These are phyloP conservation scores for Drosophila micromelanica DNA, from an alignment of 1,140 invertebrate species.

Conservation along the genomic window DNA sequence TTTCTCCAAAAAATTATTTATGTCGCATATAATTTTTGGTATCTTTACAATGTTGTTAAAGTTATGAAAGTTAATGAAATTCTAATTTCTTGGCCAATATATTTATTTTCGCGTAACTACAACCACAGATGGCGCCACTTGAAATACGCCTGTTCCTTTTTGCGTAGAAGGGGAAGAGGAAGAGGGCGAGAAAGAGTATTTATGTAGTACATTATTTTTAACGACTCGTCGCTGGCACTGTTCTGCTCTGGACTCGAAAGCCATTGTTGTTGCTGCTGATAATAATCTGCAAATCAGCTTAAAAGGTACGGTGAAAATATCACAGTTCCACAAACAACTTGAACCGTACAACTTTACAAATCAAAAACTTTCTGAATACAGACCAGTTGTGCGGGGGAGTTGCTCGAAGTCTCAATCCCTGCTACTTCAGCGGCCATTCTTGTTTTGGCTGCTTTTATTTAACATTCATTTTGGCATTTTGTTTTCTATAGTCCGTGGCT, in stretches of 20 bases:
- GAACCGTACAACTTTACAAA: slow-evolving; percentile 57
- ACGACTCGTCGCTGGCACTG: neutral
- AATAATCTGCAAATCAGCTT: slow-evolving; percentile 75
- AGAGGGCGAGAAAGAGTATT: slow-evolving; percentile 15
- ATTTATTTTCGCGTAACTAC: slow-evolving; percentile 5
- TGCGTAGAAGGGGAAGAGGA: no score
- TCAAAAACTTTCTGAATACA: slow-evolving; percentile 59
- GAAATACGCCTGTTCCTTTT: neutral
- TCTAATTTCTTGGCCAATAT: neutral
- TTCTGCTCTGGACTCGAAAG: neutral
- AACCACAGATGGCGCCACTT: slow-evolving; percentile 16
- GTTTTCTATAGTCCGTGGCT: slow-evolving; percentile 41
- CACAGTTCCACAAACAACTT: slow-evolving; percentile 39
- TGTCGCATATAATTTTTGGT: neutral
- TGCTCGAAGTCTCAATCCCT: neutral
- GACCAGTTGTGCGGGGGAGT: neutral
- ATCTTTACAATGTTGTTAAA: neutral
- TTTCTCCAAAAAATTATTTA: neutral
- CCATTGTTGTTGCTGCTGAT: slow-evolving; percentile 34
- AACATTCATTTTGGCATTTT: slow-evolving; percentile 48
- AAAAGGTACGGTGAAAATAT: slow-evolving; percentile 54
- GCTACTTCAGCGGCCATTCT: slow-evolving; percentile 13
- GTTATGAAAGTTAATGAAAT: slow-evolving; percentile 19
- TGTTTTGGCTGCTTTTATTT: slow-evolving; percentile 38
- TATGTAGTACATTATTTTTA: slow-evolving; percentile 30